These are phyloP conservation scores for Stramonita haemastoma DNA, from an alignment of 2,888 invertebrate genomes.

Conservation along the genomic window DNA sequence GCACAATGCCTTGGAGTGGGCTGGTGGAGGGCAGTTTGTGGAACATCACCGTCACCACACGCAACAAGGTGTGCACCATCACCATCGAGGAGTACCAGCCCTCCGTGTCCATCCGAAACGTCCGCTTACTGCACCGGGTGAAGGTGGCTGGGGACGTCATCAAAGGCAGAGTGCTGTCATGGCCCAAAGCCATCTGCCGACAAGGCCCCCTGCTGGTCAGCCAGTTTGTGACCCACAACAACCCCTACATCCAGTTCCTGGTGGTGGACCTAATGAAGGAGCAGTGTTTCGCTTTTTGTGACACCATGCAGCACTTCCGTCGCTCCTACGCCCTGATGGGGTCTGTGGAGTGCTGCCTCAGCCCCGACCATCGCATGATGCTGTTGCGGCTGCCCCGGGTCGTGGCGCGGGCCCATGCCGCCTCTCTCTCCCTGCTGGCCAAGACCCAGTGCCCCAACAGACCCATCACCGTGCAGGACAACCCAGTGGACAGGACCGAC, in stretches of 20 bases:
- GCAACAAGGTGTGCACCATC: slow-evolving; percentile 14
- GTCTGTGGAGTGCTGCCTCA: slow-evolving; percentile 49
- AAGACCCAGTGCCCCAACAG: slow-evolving; percentile 24
- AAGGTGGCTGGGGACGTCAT: slow-evolving; percentile 16
- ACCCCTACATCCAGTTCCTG: slow-evolving; percentile 48
- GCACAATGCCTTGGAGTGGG: slow-evolving; percentile 30
- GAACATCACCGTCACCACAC: slow-evolving; percentile 29
- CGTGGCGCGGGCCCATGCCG: slow-evolving; percentile 41
- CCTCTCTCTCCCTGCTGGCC: slow-evolving; percentile 46
- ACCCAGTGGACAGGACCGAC: slow-evolving; percentile 40
- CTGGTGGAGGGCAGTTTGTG: slow-evolving; percentile 32
- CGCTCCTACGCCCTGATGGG: slow-evolving; percentile 40
- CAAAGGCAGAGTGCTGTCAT: slow-evolving; percentile 31
- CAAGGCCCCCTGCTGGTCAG: slow-evolving; percentile 34
- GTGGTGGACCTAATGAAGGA: slow-evolving; percentile 35
- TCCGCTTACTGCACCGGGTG: neutral
- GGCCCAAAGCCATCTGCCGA: slow-evolving; percentile 35
- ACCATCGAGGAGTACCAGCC: slow-evolving; percentile 25
- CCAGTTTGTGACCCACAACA: slow-evolving; percentile 33
- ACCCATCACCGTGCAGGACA: slow-evolving; percentile 34
- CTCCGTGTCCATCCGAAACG: neutral
- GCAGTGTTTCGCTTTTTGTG: slow-evolving; percentile 42
- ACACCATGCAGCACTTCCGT: slow-evolving; percentile 48
- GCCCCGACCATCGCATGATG: slow-evolving; percentile 44
- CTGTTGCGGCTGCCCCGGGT: slow-evolving; percentile 49